Percentiles rank a stretch among this genome's conserved stretches.
Evolutionary conservation across 2,888 invertebrate species (phyloP).

Genomic region (Temnothorax unifasciatus): DNA sequence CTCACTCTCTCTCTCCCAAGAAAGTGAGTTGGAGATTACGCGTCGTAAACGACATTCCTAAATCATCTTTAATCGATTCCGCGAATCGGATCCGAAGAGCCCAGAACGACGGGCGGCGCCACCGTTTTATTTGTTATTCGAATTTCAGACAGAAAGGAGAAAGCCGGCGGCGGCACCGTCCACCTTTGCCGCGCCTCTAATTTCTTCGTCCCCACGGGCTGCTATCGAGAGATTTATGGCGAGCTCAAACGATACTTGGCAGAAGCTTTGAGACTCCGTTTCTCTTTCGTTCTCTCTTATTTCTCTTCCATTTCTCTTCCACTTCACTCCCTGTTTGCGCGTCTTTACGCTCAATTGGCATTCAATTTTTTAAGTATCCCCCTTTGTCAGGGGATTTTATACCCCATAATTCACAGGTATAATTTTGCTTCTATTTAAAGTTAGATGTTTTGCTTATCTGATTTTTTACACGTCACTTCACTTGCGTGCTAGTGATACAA

Average conservation of each 20-base stretch:
- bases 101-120: constrained; percentile 49
- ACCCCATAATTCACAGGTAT: neutral
- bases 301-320: neutral
- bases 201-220: constrained; percentile 65
- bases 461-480: constrained; percentile 11
- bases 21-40: constrained; percentile 24
- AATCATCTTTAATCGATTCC: constrained; percentile 77
- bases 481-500: neutral
- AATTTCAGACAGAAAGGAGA: constrained; percentile 42
- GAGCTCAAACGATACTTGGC: constrained; percentile 73
- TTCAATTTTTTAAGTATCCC: neutral
- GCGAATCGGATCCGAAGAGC: constrained; percentile 61
- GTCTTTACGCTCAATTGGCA: neutral
- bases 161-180: constrained; percentile 47
- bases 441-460: constrained; percentile 23
- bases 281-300: neutral
- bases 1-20: neutral
- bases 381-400: neutral
- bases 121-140: constrained; percentile 72
- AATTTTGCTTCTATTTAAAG: constrained; percentile 16
- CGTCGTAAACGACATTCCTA: constrained; percentile 58
- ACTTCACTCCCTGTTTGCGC: neutral
- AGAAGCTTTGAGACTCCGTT: constrained; percentile 57
- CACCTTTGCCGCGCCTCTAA: constrained; percentile 65
- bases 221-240: constrained; percentile 78